phyloP scores from a whole-genome alignment of 2,888 invertebrate species.

The Philhelius pedissequus region DNA sequence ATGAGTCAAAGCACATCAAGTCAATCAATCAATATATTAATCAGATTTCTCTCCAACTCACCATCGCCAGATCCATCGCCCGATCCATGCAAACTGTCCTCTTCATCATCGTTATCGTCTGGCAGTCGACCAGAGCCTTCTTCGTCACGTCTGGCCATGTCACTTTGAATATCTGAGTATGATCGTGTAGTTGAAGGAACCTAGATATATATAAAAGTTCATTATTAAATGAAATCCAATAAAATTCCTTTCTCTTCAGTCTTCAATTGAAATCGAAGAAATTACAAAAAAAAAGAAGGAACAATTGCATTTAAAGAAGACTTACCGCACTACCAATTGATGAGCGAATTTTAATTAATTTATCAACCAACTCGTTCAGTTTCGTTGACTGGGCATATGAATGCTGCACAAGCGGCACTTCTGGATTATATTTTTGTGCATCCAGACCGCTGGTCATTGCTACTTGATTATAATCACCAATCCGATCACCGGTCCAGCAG shows the following conservation, averaged over 20 bases:
- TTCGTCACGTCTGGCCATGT: constrained; percentile 77
- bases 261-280: not conserved
- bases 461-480: constrained; percentile 77
- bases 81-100: constrained; percentile 76
- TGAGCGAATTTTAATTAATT: constrained; percentile 77
- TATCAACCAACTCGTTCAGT: constrained; percentile 77
- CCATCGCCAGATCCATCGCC: constrained; percentile 78
- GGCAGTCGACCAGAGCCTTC: constrained; percentile 76
- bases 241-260: constrained; percentile 14
- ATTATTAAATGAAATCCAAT: constrained; percentile 36
- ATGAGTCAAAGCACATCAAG: constrained; percentile 42
- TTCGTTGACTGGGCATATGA: constrained; percentile 73
- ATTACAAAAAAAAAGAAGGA: not conserved
- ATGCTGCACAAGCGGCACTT: constrained; percentile 76
- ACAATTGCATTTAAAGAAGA: constrained; percentile 7
- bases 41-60: constrained; percentile 64
- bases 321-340: constrained; percentile 77
- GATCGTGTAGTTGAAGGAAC: constrained; percentile 73
- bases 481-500: constrained; percentile 78
- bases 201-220: constrained; percentile 67
- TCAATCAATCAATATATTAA: constrained; percentile 61
- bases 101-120: constrained; percentile 76
- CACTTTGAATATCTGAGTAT: constrained; percentile 78
- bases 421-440: constrained; percentile 78
- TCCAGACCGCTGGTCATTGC: constrained; percentile 76